Evolutionary conservation across 2,888 invertebrate genomes (phyloP), one percentile per base, ranked within the genome.

Genomic region (Agrochola circellaris): DNA sequence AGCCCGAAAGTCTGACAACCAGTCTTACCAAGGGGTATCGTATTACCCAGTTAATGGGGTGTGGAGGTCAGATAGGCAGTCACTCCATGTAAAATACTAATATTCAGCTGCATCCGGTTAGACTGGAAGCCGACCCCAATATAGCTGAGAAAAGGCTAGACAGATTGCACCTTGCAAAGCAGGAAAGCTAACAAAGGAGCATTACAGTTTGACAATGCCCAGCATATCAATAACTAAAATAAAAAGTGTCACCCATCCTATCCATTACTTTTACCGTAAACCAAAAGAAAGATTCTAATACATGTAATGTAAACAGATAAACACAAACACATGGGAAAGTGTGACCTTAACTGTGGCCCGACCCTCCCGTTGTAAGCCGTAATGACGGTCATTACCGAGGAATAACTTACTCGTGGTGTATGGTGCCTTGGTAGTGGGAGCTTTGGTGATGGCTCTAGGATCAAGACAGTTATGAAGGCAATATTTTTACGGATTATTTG

Each of bases 261-360:
- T 20, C n/a, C 34, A 58, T 34, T n/a, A 71, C 30, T 62, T 70
- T 66, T 42, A 83, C 81, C 61, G 64, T 83, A 68, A 70, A 77
- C 51, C 26, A 78, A 69, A 78, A 73, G 61, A 54, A 69, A 77
- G 65, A 20, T 69, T 69, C 70, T 71, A 70, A 73, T 65, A 62
- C 45, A 7, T 75, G 15, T 76, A 82, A 78, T 79, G 68, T 65
- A 72, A 74, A 80, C 58, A 68, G 61, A 73, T 80, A 80, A 67
- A 82, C 80, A 85, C 80, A 86, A 73, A 84, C 72, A 77, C 80
- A 85, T 82, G 88, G 83, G 91, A 91, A 91, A 91, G 90, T 87
- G 66, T 86, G 90, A 90, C 90, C 89, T 60, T 87, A 87, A 87
- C 84, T 85, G 89, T 86, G 75, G 60, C 26, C 60, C 79, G 83